phyloP scores from a whole-genome alignment of 35 echinoderm and acorn worm genomes.

The Hemicentrotus pulcherrimus region DNA sequence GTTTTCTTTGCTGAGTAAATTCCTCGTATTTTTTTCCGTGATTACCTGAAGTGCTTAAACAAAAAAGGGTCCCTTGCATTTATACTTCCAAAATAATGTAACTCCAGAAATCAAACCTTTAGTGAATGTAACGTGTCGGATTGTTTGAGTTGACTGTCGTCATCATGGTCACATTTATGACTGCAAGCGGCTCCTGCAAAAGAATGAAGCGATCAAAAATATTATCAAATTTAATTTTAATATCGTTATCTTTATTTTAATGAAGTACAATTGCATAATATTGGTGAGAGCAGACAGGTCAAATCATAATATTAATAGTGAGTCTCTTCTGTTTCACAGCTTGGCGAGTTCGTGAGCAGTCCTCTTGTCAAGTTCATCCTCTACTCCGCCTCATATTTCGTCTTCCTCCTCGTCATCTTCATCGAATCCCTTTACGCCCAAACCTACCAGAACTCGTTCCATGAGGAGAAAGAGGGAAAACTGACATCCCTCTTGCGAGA shows the following conservation, averaged over 20 bases:
- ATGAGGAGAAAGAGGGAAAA: neutral
- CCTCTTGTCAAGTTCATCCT: slow-evolving; percentile 88
- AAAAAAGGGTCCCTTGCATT: neutral
- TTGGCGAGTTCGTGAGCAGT: slow-evolving; percentile 41
- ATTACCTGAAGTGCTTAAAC: neutral
- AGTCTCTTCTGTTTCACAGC: neutral
- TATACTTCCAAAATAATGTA: no score
- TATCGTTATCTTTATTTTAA: no score
- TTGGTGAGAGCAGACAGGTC: neutral
- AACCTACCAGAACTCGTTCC: neutral
- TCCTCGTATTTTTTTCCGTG: neutral
- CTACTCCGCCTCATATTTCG: slow-evolving; percentile 75
- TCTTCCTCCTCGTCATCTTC: slow-evolving; percentile 84
- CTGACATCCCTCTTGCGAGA: neutral
- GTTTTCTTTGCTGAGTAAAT: neutral
- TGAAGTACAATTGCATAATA: no score
- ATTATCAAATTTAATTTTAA: no score
- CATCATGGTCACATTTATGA: no score
- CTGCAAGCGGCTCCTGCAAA: no score
- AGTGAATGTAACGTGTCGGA: neutral
- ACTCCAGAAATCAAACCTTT: no score
- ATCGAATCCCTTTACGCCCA: slow-evolving; percentile 69
- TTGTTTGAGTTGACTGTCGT: neutral
- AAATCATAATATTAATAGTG: neutral
- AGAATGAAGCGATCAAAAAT: no score